Evolutionary conservation across 2,888 invertebrate species (phyloP), one percentile per base, ranked within the genome.

Genomic region (Rosalia funebris): DNA sequence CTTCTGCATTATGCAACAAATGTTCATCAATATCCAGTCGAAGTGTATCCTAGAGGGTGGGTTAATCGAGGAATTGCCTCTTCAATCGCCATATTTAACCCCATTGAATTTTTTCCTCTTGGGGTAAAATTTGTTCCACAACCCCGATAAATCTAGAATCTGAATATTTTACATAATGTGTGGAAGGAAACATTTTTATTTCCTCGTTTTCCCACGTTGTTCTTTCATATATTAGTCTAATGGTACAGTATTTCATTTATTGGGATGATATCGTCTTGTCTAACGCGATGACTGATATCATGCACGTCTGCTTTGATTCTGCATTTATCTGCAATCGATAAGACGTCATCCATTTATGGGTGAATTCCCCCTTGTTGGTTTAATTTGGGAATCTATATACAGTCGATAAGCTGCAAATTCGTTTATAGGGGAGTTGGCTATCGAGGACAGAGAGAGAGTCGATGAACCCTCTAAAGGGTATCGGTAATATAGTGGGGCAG

Each of bases 401-500:
- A 17, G 57, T 44, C 50, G 37, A 57, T 57, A 50, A 57, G 50
- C 39, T 50, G 50, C 20, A 50, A 50, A 37, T 39, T 71, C 73
- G 39, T 46, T 50, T 57, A 36, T 42, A 50, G 57, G 57, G 57
- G 57, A 25, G 34, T 34, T 44, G 20, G 20, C 50, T 17, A 19
- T 39, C n/a, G 37, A 34, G 10, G 10, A 34, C 11, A n/a, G 25
- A 37, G n/a, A 17, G 17, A 19, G 12, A 48, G 20, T 9, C 48
- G 36, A 48, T 48, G 17, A 48, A 48, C 11, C 36, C n/a, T 11
- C 34, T 36, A 17, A 16, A 20, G 37, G n/a, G n/a, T n/a, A n/a
- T n/a, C n/a, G n/a, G n/a, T n/a, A n/a, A n/a, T n/a, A n/a, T n/a
- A n/a, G n/a, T n/a, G n/a, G n/a, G n/a, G n/a, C n/a, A n/a, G n/a